Conservation (phyloP, 2,888 invertebrate species). For the Polymixis lichenea region DNA sequence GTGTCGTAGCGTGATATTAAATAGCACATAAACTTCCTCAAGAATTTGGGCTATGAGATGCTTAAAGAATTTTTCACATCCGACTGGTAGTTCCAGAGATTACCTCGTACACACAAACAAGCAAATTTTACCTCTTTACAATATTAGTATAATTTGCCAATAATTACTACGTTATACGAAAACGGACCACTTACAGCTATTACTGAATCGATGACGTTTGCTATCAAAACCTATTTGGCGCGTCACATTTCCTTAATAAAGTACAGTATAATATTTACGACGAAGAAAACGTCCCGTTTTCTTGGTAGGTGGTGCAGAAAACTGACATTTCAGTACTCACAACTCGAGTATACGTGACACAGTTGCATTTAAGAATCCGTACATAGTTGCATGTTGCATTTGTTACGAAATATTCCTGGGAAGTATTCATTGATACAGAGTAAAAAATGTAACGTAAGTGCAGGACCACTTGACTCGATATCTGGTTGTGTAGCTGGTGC, state of each 20-base stretch:
- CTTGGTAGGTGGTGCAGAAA: slow-evolving; percentile 14
- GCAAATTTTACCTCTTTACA: too few species aligned
- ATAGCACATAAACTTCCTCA: too few species aligned
- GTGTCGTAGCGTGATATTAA: too few species aligned
- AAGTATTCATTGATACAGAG: slow-evolving; percentile 13
- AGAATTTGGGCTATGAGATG: too few species aligned
- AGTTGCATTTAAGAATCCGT: slow-evolving; percentile 32
- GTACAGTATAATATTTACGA: not conserved
- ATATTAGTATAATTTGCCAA: not conserved
- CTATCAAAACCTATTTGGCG: slow-evolving; percentile 23
- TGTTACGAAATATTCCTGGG: slow-evolving; percentile 45
- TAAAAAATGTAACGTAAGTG: slow-evolving; percentile 62
- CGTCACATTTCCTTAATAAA: slow-evolving; percentile 24
- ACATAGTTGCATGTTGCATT: slow-evolving; percentile 21
- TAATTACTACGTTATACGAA: slow-evolving; percentile 3
- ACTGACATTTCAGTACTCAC: slow-evolving; percentile 30
- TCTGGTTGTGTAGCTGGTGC: slow-evolving; percentile 75
- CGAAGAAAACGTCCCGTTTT: slow-evolving; percentile 22
- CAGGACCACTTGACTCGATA: slow-evolving; percentile 71
- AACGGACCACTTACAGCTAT: slow-evolving; percentile 8
- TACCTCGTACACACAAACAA: too few species aligned
- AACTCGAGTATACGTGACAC: slow-evolving; percentile 38
- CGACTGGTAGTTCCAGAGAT: too few species aligned
- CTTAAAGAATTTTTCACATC: too few species aligned
- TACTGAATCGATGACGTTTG: slow-evolving; percentile 32